Evolutionary conservation across 2,113 vertebrate genomes (phyloP).

Genomic region (Phycodurus eques): DNA sequence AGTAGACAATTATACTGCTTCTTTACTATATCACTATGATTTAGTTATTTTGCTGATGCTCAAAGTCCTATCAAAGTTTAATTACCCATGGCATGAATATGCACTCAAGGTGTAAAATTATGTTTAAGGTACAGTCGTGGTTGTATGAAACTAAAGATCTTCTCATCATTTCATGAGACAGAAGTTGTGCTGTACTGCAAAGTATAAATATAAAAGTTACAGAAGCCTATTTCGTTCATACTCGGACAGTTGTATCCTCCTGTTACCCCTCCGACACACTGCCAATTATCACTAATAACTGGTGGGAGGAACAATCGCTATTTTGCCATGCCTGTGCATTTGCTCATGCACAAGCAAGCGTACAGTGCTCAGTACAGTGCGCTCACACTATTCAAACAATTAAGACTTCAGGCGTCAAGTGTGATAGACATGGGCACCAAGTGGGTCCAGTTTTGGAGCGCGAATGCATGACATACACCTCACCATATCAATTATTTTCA

Average conservation of each 20-base stretch:
- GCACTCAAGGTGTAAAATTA: background rate
- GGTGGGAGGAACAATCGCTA: background rate
- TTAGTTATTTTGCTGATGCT: too few relatives aligned
- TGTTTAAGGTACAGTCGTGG: background rate
- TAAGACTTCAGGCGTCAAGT: background rate
- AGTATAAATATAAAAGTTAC: background rate
- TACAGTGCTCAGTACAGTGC: background rate
- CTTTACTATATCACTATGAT: too few relatives aligned
- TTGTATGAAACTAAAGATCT: background rate
- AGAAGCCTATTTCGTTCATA: background rate
- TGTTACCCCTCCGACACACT: background rate
- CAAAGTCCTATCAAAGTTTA: background rate
- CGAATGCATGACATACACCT: conserved; percentile 51
- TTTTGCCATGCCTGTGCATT: background rate
- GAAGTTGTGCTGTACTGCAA: conserved; percentile 34
- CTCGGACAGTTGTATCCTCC: background rate
- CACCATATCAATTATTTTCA: conserved; percentile 51
- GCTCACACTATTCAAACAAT: background rate
- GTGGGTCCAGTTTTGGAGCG: conserved; percentile 52
- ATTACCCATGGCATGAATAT: background rate
- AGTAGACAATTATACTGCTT: too few relatives aligned
- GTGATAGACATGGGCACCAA: background rate
- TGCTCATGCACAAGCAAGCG: background rate
- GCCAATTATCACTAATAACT: background rate
- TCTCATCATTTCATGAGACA: conserved; percentile 46